Evolutionary conservation across 2,797 vertebrate genomes (phyloP).

Genomic region (Chiroxiphia lanceolata): DNA sequence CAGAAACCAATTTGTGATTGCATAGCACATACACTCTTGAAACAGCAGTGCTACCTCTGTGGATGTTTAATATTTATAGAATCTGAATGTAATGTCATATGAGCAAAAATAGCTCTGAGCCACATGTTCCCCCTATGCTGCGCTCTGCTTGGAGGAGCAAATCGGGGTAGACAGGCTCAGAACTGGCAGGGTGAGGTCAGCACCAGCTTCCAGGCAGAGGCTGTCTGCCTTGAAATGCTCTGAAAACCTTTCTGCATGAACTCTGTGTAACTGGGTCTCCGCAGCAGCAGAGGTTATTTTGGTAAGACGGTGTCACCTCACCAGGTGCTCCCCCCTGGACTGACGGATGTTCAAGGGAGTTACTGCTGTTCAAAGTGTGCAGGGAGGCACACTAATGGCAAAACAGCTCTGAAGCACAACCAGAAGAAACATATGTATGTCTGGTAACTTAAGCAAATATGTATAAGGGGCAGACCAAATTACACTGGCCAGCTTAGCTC

Average conservation of each 20-base stretch:
- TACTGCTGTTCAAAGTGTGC: background rate
- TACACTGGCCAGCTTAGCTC: background rate
- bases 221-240: background rate
- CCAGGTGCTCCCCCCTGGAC: background rate
- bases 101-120: conserved; percentile 64
- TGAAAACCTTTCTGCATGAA: background rate
- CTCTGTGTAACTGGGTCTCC: conserved; percentile 2
- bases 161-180: background rate
- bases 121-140: conserved; percentile 23
- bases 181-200: conserved; percentile 45
- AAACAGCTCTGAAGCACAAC: background rate
- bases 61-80: conserved; percentile 51
- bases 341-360: background rate
- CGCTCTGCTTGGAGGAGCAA: conserved; percentile 10
- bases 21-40: conserved; percentile 37
- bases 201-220: conserved; percentile 38
- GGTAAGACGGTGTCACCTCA: background rate
- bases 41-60: conserved; percentile 14
- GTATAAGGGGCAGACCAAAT: background rate
- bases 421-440: background rate
- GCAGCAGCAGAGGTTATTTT: background rate
- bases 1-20: conserved; percentile 30
- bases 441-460: background rate
- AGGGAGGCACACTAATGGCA: background rate
- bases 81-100: conserved; percentile 52